phyloP scores from a whole-genome alignment of 2,888 invertebrate genomes.

The Microctonus aethiopoides region DNA sequence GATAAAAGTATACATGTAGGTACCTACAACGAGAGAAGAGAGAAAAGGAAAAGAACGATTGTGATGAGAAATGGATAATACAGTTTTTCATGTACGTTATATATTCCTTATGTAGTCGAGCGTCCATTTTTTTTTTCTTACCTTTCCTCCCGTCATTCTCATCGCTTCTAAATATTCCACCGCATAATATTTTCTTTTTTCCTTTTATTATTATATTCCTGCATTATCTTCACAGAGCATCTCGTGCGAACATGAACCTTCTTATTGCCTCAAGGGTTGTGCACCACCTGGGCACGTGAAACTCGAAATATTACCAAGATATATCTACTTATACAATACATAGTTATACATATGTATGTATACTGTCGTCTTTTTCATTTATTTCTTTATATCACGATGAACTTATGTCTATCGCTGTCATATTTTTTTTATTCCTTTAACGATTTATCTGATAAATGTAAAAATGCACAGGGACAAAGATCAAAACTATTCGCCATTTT shows the following conservation, averaged over 20 bases:
- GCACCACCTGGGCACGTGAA: conserved; percentile 13
- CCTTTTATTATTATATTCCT: too few species aligned
- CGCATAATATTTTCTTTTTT: too few species aligned
- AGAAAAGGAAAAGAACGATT: conserved; percentile 6
- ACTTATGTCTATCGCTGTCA: neutral
- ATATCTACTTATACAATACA: too few species aligned
- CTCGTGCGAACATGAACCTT: neutral
- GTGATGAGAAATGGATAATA: conserved; percentile 10
- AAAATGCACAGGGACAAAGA: neutral
- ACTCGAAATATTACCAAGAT: neutral
- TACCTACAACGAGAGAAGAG: neutral
- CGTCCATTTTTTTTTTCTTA: neutral
- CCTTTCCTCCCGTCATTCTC: neutral
- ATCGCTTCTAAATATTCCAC: too few species aligned
- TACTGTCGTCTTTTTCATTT: neutral
- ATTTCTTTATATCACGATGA: neutral
- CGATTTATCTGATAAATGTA: neutral
- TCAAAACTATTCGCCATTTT: neutral
- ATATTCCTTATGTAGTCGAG: neutral
- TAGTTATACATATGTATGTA: too few species aligned
- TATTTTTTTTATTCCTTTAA: neutral
- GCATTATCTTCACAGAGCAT: neutral
- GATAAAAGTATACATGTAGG: too few species aligned
- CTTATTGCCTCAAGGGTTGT: conserved; percentile 18
- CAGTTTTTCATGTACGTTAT: neutral